A percentile compares a stretch with the other conserved stretches of the same genome.
Evolutionary conservation across 2,797 vertebrate species (phyloP).

Genomic region (Labeo calbasu): DNA sequence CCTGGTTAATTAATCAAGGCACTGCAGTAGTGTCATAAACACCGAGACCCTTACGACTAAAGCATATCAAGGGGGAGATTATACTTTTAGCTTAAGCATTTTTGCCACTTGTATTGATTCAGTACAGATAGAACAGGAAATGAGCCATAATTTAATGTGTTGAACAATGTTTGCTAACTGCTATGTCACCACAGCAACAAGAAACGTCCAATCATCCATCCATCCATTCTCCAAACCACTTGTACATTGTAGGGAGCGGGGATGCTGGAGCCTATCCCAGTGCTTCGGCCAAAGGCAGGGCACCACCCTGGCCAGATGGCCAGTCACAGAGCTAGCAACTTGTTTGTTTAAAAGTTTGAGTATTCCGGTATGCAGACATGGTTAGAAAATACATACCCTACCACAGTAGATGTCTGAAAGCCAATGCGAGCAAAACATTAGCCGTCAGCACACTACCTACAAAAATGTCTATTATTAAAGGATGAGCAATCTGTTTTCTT

Average conservation of each 20-base stretch:
- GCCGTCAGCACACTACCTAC: not conserved
- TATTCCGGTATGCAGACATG: not conserved
- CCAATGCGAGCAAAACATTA: not conserved
- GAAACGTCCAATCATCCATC: not conserved
- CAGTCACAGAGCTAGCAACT: not conserved
- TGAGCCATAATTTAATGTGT: not conserved
- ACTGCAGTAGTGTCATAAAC: conserved; percentile 12
- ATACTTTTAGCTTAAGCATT: not conserved
- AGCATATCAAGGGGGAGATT: not conserved
- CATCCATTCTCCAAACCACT: not conserved
- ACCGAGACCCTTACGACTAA: not conserved
- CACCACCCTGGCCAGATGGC: conserved; percentile 2
- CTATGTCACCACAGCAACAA: not conserved
- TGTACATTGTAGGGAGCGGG: not conserved
- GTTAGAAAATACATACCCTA: not conserved
- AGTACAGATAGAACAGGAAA: not conserved
- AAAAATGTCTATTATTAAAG: not conserved
- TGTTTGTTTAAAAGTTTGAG: conserved; percentile 12
- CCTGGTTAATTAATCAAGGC: conserved; percentile 54
- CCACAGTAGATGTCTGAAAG: not conserved
- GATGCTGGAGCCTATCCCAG: not conserved
- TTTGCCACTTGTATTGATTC: not conserved
- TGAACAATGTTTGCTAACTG: not conserved
- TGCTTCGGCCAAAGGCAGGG: not conserved
- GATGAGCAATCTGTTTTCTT: not conserved